A percentile compares a stretch with the other conserved stretches of the same genome.
phyloP scores from a whole-genome alignment of 2,797 vertebrate species.

The Yasuhikotakia modesta region DNA sequence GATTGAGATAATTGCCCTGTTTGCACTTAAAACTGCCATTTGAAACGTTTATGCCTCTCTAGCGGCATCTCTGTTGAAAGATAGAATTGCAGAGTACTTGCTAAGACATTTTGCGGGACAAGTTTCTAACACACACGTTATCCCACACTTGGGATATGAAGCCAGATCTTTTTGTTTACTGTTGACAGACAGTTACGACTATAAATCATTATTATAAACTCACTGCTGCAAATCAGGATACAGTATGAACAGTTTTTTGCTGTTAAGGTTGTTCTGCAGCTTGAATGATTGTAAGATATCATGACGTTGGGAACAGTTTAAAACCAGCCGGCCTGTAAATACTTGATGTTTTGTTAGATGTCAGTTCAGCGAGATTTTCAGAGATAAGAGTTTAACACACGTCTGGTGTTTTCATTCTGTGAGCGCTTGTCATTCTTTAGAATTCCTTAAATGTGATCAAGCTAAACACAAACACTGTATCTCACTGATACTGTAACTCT shows the following conservation, averaged over 20 bases:
- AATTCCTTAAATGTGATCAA: slow-evolving; percentile 11
- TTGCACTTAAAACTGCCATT: background rate
- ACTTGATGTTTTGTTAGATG: background rate
- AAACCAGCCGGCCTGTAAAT: background rate
- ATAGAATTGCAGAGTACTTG: too few relatives aligned
- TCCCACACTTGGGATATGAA: too few relatives aligned
- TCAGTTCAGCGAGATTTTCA: background rate
- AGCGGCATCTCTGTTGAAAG: too few relatives aligned
- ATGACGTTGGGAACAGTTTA: background rate
- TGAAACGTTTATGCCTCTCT: too few relatives aligned
- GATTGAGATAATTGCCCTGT: background rate
- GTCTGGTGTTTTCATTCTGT: slow-evolving; percentile 24
- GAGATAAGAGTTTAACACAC: slow-evolving; percentile 2
- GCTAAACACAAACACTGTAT: background rate
- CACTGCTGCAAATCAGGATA: too few relatives aligned
- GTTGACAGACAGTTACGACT: too few relatives aligned
- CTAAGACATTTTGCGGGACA: too few relatives aligned
- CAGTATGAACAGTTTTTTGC: too few relatives aligned
- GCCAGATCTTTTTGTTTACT: too few relatives aligned
- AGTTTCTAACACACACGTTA: too few relatives aligned
- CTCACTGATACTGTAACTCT: background rate
- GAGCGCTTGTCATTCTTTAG: background rate
- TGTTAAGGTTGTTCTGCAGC: too few relatives aligned
- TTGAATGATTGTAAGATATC: background rate
- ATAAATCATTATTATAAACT: too few relatives aligned